phyloP scores from a whole-genome alignment of 2,888 invertebrate species.

The Nasonia oneida region DNA sequence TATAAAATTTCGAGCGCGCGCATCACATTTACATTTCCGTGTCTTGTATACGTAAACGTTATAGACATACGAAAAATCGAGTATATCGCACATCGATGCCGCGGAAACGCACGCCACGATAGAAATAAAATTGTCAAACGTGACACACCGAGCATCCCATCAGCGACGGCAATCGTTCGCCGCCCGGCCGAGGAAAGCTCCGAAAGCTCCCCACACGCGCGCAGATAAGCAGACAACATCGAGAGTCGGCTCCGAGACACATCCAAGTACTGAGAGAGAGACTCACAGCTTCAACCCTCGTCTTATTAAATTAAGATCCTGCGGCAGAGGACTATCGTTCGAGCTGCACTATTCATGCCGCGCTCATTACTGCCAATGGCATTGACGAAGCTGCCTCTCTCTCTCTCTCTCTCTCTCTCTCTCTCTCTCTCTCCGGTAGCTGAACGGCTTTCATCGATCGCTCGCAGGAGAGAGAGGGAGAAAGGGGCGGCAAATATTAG shows the following conservation, averaged over 20 bases:
- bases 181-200: not conserved
- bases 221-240: no score
- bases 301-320: slow-evolving; percentile 28
- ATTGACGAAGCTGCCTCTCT: slow-evolving; percentile 43
- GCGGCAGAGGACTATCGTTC: not conserved
- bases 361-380: slow-evolving; percentile 51
- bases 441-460: slow-evolving; percentile 45
- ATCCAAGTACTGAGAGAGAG: no score
- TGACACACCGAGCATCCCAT: not conserved
- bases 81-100: no score
- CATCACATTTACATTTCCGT: no score
- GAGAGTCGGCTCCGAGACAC: no score
- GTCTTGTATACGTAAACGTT: no score
- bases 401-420: not conserved
- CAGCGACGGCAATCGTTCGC: no score
- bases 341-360: slow-evolving; percentile 3
- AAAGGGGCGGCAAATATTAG: not conserved
- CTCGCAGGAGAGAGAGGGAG: not conserved
- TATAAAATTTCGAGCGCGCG: no score
- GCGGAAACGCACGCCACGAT: not conserved
- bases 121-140: not conserved
- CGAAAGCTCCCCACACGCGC: not conserved
- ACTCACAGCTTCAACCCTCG: not conserved
- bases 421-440: not conserved
- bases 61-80: no score